phyloP scores from a whole-genome alignment of 2,888 invertebrate species.

The Liodrosophila aerea region DNA sequence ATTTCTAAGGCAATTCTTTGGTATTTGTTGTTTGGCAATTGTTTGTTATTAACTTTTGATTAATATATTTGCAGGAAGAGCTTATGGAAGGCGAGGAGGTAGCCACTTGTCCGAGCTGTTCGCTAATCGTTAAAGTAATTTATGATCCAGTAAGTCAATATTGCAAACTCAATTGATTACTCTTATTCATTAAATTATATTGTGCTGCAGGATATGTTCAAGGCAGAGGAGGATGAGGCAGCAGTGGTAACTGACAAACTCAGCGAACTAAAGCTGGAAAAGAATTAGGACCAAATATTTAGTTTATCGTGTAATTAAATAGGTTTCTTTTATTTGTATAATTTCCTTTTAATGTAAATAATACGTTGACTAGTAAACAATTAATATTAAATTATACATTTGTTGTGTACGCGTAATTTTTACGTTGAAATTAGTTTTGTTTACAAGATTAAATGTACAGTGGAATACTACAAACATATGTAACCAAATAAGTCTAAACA shows the following conservation, averaged over 20 bases:
- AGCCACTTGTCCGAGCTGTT: constrained; percentile 99
- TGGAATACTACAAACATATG: not conserved
- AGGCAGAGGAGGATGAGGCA: constrained; percentile 85
- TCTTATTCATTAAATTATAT: too few relatives aligned
- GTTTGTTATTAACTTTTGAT: constrained; percentile 7
- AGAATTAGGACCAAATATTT: constrained; percentile 43
- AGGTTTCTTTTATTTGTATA: constrained; percentile 64
- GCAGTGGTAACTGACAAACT: constrained; percentile 84
- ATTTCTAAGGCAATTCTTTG: constrained; percentile 91
- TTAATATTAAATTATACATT: constrained; percentile 44
- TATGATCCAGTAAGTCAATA: constrained; percentile 91
- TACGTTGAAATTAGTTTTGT: constrained; percentile 3
- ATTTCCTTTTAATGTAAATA: constrained; percentile 66
- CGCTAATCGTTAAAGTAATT: constrained; percentile 96
- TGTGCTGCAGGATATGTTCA: constrained; percentile 85
- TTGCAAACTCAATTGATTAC: not conserved
- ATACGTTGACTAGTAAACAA: constrained; percentile 75
- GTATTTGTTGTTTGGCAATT: constrained; percentile 10
- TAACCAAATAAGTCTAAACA: not conserved
- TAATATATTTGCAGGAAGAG: constrained; percentile 87
- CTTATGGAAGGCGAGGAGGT: constrained; percentile 96
- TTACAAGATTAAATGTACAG: constrained; percentile 26
- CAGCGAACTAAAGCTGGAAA: constrained; percentile 83
- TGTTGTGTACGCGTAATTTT: constrained; percentile 7
- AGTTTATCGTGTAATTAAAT: constrained; percentile 53